Evolutionary conservation across 2,113 vertebrate species (phyloP), one percentile per base, ranked within the genome.

Genomic region (Notarius lentiginosus): DNA sequence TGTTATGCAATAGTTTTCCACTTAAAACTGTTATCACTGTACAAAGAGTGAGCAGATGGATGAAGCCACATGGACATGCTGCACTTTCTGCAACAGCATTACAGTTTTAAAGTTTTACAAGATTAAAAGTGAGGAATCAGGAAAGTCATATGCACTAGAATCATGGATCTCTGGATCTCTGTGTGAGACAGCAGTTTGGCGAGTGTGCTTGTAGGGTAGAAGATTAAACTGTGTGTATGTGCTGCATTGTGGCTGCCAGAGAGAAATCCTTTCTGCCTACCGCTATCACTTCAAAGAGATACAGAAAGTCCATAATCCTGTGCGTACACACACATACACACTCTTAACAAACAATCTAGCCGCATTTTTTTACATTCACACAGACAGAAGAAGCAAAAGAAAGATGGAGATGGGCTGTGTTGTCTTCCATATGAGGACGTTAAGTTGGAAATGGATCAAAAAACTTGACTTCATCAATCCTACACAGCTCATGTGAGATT

Each of bases 161-260:
- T 10, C 76, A 1, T 85, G 83, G 90, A 70, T 68, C 86, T 95
- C 94, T 96, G 93, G 34, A 41, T 41, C 51, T 53, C 51, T 95
- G 90, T 30, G 93, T 90, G 92, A 94, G 90, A 90, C 94, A 95
- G 94, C 93, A 93, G 93, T 94, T 94, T 92, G 84, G 79, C 94
- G 94, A 94, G 93, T 94, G 92, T 94, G 93, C 91, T 94, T 94
- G 93, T 93, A 94, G 93, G 94, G 93, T 94, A 94, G 95, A 93
- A 95, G 95, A 96, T 95, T 96, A 96, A 96, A 95, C 94, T 95
- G 90, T 94, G 93, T 94, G 94, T 94, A 94, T 94, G 94, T 96
- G 95, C 95, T 95, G 94, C 95, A 96, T 96, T 95, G 93, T 93
- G 93, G 94, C 95, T 95, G 95, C 95, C 95, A 95, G 93, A 91